Evolutionary conservation across 92 coral and sea anemone species (phyloP).

Genomic region (Paramuricea clavata): DNA sequence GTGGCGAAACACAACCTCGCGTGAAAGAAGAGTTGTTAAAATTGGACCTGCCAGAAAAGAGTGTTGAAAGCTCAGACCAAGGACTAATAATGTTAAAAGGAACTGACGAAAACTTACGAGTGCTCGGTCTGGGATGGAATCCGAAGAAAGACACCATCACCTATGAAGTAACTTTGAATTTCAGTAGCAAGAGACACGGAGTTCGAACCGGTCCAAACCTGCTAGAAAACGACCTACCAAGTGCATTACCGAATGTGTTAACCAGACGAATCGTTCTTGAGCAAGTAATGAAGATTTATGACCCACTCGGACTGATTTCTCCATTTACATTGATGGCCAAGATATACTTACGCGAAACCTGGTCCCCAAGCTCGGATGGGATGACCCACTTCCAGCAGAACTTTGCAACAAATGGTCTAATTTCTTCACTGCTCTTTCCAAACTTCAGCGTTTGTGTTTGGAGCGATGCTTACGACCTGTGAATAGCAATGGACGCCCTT

Average conservation of each 20-base stretch:
- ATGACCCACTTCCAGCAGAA: constrained; percentile 60
- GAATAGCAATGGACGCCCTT: constrained; percentile 54
- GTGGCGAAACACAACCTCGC: constrained; percentile 13
- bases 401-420: constrained; percentile 57
- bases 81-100: constrained; percentile 67
- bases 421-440: constrained; percentile 56
- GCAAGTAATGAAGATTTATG: constrained; percentile 75
- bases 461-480: constrained; percentile 60
- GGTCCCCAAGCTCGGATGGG: constrained; percentile 75
- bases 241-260: constrained; percentile 55
- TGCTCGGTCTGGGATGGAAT: constrained; percentile 73
- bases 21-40: not conserved
- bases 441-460: constrained; percentile 55
- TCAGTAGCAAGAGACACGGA: constrained; percentile 68
- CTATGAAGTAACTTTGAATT: constrained; percentile 66
- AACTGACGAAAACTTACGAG: constrained; percentile 55
- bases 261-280: constrained; percentile 74
- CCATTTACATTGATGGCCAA: constrained; percentile 71
- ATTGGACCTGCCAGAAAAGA: not conserved
- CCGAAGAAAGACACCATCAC: constrained; percentile 59
- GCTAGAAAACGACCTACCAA: constrained; percentile 44
- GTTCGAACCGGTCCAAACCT: constrained; percentile 53
- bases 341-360: constrained; percentile 71
- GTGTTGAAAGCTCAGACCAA: constrained; percentile 35
- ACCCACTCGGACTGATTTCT: constrained; percentile 75